Conservation (phyloP, 2,797 vertebrate genomes). For the Gallinago solitaria region DNA sequence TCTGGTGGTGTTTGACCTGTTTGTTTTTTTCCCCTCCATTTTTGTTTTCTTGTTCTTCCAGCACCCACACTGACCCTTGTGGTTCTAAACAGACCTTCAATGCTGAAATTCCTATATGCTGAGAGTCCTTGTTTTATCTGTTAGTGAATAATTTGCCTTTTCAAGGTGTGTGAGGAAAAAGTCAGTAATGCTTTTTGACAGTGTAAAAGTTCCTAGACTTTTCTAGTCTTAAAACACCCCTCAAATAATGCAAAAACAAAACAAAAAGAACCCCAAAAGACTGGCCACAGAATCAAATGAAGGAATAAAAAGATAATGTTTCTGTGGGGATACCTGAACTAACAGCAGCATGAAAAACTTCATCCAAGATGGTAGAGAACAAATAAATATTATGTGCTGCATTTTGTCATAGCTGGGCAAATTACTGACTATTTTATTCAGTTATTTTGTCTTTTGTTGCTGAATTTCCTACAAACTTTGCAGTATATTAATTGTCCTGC, state of each 20-base stretch:
- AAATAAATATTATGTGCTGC: not conserved
- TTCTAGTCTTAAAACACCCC: not conserved
- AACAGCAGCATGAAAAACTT: not conserved
- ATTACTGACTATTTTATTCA: not conserved
- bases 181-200: not conserved
- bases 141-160: not conserved
- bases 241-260: not conserved
- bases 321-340: not conserved
- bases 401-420: not conserved
- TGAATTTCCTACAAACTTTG: not conserved
- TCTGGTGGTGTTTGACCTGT: not conserved
- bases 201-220: not conserved
- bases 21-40: not conserved
- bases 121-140: not conserved
- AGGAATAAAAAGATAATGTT: not conserved
- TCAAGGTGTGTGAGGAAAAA: not conserved
- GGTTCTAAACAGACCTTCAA: not conserved
- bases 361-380: not conserved
- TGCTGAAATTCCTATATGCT: not conserved
- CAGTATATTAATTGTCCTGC: not conserved
- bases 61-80: not conserved
- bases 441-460: not conserved
- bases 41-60: not conserved
- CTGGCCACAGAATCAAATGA: not conserved
- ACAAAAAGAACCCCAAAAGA: not conserved